Base-by-base conservation (phyloP, 2,797 vertebrate species). In the Myiothlypis chrysogaster region DNA sequence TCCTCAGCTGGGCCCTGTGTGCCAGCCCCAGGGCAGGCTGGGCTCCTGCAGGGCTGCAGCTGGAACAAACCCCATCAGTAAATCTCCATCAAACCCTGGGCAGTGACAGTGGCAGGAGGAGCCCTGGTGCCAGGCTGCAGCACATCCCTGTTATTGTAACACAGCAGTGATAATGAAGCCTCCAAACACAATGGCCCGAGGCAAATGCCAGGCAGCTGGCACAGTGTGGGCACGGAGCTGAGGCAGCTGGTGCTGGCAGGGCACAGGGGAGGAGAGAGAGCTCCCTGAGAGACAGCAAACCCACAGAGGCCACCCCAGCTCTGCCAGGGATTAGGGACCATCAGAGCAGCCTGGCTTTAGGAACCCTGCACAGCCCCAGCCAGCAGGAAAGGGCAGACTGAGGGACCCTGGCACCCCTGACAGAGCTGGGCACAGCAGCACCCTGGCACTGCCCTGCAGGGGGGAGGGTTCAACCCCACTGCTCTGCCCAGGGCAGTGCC, bases 161-260 rank as follows among this genome's bases (percentile, higher is more conserved):
- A 56, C 37, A 55, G 49, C 30, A 28, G 63, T 25, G 44, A 21
- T 4, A 34, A 84, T 4, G 68, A n/a, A 77, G 37, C 35, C 47
- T 34, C 39, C 49, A 24, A n/a, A 88, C 80, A 92, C 79, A 84
- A 79, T 4, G 50, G 89, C 49, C 59, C 30, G n/a, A 70, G 69
- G 65, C 59, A 79, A 83, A 78, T 20, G 73, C 46, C 70, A 47
- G 61, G 88, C 76, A 83, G 90, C 64, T 78, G 86, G 91, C 75
- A 78, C 52, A 4, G 32, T 9, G 10, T 8, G 55, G 86, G 70
- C 47, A 5, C 5, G 2, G 68, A 80, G 85, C 69, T 52, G 55
- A 23, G 56, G 77, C 93, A 93, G 95, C 90, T 94, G 94, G 34
- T 50, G 92, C 90, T 90, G 89, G 95, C 93, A 89, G 34, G 34